Evolutionary conservation across 2,797 vertebrate species (phyloP), one percentile per base, ranked within the genome.

Genomic region (Poecilia picta): DNA sequence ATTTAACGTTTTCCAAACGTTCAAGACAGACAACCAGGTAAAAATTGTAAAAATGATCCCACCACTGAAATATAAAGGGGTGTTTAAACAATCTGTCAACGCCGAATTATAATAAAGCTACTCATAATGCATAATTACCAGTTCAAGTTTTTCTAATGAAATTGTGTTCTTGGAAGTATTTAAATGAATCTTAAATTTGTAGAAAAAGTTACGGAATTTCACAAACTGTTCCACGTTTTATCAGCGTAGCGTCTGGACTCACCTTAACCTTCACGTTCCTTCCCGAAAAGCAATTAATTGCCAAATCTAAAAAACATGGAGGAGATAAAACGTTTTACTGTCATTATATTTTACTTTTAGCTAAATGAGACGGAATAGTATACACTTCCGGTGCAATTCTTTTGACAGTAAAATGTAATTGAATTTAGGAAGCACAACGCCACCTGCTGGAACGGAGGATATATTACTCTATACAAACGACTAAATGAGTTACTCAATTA

Each of bases 291-390:
- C 70, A 0, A 28, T 10, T 8, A 13, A 72, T 36, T 3, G 33
- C 2, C 1, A 36, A 5, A 1, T 20, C 5, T 2, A 11, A 1
- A 76, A 0, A 59, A 74, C 53, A 0, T 11, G 7, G 55, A 2
- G 31, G 0, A 0, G 41, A 39, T 0, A 15, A 73, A 1, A 10
- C 3, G 1, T 39, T n/a, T 73, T 66, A 82, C 76, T 77, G 85
- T 74, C 87, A 88, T 36, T n/a, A 15, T 83, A 87, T 1, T 86
- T 86, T 85, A 47, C 15, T 43, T 73, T 10, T 7, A 71, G 4
- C 0, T 41, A 2, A 66, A 7, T 0, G 46, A 3, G 78, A 36
- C 72, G 2, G 51, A 0, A n/a, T 13, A 87, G 76, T 31, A 43
- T 0, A 0, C 2, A 20, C 73, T 80, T 80, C 78, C 73, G 59